Percentiles rank a stretch among this genome's conserved stretches.
phyloP scores from a whole-genome alignment of 2,113 vertebrate species.

The Trematomus loennbergii region DNA sequence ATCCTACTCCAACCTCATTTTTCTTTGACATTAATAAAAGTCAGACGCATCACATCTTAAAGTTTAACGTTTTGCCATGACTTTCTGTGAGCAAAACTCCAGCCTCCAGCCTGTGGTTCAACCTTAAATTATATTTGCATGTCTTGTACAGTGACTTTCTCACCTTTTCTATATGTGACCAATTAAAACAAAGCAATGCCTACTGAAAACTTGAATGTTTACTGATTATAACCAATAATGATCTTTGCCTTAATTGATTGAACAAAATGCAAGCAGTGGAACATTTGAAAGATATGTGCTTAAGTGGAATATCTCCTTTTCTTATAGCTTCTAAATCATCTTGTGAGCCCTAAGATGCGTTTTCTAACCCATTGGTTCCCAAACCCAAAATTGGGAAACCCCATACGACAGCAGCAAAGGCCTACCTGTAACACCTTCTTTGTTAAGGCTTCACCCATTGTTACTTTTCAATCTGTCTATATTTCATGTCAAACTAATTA shows the following conservation, averaged over 20 bases:
- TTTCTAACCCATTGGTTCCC: neutral
- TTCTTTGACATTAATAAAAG: slow-evolving; percentile 16
- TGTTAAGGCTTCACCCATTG: neutral
- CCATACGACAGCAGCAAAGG: neutral
- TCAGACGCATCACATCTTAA: neutral
- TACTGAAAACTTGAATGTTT: neutral
- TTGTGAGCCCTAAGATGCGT: neutral
- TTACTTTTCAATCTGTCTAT: too few relatives aligned
- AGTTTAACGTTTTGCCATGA: neutral
- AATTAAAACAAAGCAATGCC: neutral
- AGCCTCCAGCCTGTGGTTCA: neutral
- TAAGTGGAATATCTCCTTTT: neutral
- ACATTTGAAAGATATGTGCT: neutral
- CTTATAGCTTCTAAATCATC: neutral
- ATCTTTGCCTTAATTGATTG: neutral
- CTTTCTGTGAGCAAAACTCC: slow-evolving; percentile 1
- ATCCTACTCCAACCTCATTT: slow-evolving; percentile 33
- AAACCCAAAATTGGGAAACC: neutral
- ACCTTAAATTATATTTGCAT: neutral
- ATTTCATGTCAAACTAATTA: too few relatives aligned
- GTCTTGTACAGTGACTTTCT: neutral
- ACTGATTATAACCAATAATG: neutral
- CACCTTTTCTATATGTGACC: neutral
- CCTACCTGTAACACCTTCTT: too few relatives aligned
- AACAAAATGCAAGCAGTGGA: too few relatives aligned